phyloP scores from a whole-genome alignment of 2,113 vertebrate genomes.

The Leptobrachium ailaonicum region DNA sequence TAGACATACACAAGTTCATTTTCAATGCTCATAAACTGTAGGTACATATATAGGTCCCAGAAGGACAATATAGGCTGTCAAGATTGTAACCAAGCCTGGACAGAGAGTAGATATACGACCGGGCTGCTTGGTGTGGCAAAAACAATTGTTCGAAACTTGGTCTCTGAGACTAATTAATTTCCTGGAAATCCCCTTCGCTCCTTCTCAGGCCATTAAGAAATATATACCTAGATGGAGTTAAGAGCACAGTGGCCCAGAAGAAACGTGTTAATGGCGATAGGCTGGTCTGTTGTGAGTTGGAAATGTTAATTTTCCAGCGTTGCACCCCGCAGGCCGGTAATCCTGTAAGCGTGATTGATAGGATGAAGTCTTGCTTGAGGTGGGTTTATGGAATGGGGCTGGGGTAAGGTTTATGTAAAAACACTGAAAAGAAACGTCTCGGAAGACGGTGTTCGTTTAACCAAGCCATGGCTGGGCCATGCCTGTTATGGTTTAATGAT shows the following conservation, averaged over 20 bases:
- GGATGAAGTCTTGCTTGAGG: conserved; percentile 16
- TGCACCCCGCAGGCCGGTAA: conserved; percentile 38
- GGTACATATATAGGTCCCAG: conserved; percentile 49
- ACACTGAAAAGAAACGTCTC: conserved; percentile 8
- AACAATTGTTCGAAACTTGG: conserved; percentile 44
- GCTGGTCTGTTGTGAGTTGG: conserved; percentile 35
- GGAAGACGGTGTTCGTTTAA: background rate
- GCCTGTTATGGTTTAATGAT: too few species aligned
- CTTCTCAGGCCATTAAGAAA: conserved; percentile 49
- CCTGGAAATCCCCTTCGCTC: conserved; percentile 48
- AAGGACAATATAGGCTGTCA: conserved; percentile 47
- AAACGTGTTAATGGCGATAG: conserved; percentile 45
- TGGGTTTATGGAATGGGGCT: conserved; percentile 15
- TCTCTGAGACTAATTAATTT: conserved; percentile 50
- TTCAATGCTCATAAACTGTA: conserved; percentile 50
- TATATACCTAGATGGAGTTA: conserved; percentile 34
- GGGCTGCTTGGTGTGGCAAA: conserved; percentile 42
- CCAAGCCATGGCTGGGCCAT: too few species aligned
- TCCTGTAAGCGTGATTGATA: conserved; percentile 46
- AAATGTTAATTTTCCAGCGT: conserved; percentile 21
- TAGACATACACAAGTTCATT: conserved; percentile 46
- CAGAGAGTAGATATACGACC: conserved; percentile 36
- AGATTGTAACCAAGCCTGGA: conserved; percentile 32
- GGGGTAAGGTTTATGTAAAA: background rate
- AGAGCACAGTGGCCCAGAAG: conserved; percentile 45